A percentile compares a stretch with the other conserved stretches of the same genome.
These are phyloP conservation scores for Lymantria dispar DNA, from an alignment of 2,888 invertebrate species.

Conservation along the genomic window DNA sequence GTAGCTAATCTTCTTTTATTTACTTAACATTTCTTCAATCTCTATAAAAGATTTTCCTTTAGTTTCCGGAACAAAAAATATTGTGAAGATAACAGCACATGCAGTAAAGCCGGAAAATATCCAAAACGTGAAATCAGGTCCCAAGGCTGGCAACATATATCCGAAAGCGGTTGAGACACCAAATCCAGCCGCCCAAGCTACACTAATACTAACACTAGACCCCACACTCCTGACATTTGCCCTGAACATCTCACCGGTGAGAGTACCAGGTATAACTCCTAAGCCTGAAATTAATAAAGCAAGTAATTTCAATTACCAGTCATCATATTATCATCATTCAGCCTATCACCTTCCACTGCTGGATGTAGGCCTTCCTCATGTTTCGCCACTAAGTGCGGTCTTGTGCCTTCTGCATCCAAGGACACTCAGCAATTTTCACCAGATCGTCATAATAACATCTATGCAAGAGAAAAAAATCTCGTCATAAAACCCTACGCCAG, in stretches of 20 bases:
- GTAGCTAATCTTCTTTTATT: neutral
- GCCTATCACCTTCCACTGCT: no score
- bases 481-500: no score
- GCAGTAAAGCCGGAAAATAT: constrained; percentile 16
- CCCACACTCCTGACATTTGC: constrained; percentile 23
- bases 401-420: no score
- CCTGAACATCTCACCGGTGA: constrained; percentile 34
- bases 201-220: constrained; percentile 1
- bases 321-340: no score
- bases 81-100: constrained; percentile 18
- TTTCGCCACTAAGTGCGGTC: no score
- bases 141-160: constrained; percentile 18
- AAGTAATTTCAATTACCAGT: no score
- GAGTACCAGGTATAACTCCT: constrained; percentile 6
- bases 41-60: constrained; percentile 32
- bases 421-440: no score
- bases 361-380: no score
- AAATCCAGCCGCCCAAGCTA: neutral
- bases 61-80: constrained; percentile 39
- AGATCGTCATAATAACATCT: no score
- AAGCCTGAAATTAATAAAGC: constrained; percentile 1
- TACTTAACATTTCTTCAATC: neutral
- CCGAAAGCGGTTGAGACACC: constrained; percentile 15
- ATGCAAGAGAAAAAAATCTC: no score
- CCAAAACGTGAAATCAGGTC: constrained; percentile 27